Evolutionary conservation across 2,797 vertebrate genomes (phyloP), one percentile per base, ranked within the genome.

Genomic region (Acipenser transmontanus): DNA sequence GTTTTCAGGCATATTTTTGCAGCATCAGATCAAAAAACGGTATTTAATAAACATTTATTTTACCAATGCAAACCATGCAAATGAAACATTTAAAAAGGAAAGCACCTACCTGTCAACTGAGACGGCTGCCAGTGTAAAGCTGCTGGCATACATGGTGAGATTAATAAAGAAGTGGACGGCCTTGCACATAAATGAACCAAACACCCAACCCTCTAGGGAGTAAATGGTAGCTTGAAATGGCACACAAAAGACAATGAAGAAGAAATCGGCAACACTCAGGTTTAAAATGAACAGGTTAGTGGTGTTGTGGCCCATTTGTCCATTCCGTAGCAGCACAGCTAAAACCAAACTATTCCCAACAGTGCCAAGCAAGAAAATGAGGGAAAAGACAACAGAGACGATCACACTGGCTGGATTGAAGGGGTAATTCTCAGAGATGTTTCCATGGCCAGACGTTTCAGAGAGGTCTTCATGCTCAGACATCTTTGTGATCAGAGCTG

Each of bases 161-260:
- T 94, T 94, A 83, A 95, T 95, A 78, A 94, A 91, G 82, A 95
- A 95, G 80, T 94, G 93, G 59, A 95, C 93, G 6, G 84, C 89
- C 78, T 95, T 95, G 85, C 93, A 94, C 91, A 94, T 92, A 78
- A 94, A 95, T 47, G 92, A 93, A 61, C 93, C 92, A 0, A 95
- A 95, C 73, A 95, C 88, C 93, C 93, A 95, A 63, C 92, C 91
- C 72, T 94, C 93, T 71, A 94, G 82, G 1, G 92, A 93, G 79
- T 95, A 95, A 82, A 94, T 95, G 74, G 93, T 95, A 71, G 93
- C 94, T 88, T 95, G 93, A 84, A 95, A 95, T 52, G 94, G 94
- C 67, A 95, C 91, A 49, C 93, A 95, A 88, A 94, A 94, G 77
- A 94, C 87, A 77, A 94, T 95, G 85, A 95, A 95, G 86, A 91